phyloP scores from a whole-genome alignment of 2,888 invertebrate genomes.

The Cephus nigrinus region DNA sequence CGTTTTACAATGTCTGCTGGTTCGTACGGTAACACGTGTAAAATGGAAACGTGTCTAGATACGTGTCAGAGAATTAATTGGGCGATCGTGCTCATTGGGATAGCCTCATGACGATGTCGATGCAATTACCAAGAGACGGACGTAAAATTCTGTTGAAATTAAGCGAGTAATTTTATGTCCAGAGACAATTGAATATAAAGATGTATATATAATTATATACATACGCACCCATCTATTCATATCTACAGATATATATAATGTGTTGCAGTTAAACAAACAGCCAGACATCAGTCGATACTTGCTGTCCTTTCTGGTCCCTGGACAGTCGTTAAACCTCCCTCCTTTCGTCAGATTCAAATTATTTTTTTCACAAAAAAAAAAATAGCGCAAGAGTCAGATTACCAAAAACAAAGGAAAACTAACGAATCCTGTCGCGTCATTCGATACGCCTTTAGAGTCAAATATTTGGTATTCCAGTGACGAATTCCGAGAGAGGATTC shows the following conservation, averaged over 20 bases:
- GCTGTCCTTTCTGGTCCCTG: background rate
- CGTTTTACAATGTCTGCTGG: background rate
- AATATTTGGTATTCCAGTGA: background rate
- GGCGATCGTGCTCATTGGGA: constrained; percentile 3
- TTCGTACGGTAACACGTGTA: background rate
- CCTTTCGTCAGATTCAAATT: background rate
- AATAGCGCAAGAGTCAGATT: background rate
- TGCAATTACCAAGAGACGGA: background rate
- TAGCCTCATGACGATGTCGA: background rate
- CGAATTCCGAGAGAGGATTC: background rate
- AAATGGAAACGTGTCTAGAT: background rate
- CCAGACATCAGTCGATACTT: background rate
- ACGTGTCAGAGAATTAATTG: constrained; percentile 16
- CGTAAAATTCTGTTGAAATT: background rate
- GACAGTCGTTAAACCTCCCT: background rate
- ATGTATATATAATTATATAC: background rate
- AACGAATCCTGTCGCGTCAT: background rate
- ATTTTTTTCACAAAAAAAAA: background rate
- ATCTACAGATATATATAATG: background rate
- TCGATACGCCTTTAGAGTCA: background rate
- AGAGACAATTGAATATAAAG: background rate
- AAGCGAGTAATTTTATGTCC: background rate
- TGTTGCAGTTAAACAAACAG: background rate
- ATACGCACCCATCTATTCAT: background rate
- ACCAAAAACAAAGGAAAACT: background rate